Evolutionary conservation across 2,888 invertebrate species (phyloP), one percentile per base, ranked within the genome.

Genomic region (Ormyrus rosae): DNA sequence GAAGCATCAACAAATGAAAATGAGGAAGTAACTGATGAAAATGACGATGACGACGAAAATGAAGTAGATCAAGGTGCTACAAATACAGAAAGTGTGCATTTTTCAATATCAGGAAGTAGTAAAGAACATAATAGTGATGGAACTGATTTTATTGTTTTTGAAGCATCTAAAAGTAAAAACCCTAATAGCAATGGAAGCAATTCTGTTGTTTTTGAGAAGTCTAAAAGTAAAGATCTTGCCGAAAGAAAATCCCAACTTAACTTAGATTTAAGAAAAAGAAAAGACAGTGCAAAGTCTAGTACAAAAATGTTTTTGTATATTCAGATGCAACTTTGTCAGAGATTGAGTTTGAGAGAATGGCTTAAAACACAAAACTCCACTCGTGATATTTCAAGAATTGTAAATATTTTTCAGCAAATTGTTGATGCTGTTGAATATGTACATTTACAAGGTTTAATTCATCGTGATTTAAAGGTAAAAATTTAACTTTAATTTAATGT

Each of bases 391-490:
- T 79, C 79, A 0, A 89, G 93, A 87, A 93, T 95, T 71, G 92
- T 95, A 74, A 91, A 93, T 55, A 94, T 97, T 81, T 98, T 98
- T 91, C 93, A 94, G 83, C 98, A 99, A 91, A 98, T 99, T 87
- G 95, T 98, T 0, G 94, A 96, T 78, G 99, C 99, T 0, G 98
- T 99, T 3, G 96, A 97, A 84, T 99, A 99, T 92, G 97, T 99
- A 0, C 99, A 99, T 91, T 91, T 95, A 0, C 95, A 96, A 84
- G 97, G 97, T 0, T 93, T 99, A 0, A 99, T 99, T 89, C 99
- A 99, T 90, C 93, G 99, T 68, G 99, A 99, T 91, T 92, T 99
- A 58, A 99, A 99, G 92, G 96, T 96, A 86, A 92, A 79, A 92
- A 91, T 82, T 11, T 34, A 34, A 34, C 34, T 34, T 34, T 2